Percentiles rank a stretch among this genome's conserved stretches.
Conservation (phyloP, 2,797 vertebrate genomes). For the Morelia viridis region DNA sequence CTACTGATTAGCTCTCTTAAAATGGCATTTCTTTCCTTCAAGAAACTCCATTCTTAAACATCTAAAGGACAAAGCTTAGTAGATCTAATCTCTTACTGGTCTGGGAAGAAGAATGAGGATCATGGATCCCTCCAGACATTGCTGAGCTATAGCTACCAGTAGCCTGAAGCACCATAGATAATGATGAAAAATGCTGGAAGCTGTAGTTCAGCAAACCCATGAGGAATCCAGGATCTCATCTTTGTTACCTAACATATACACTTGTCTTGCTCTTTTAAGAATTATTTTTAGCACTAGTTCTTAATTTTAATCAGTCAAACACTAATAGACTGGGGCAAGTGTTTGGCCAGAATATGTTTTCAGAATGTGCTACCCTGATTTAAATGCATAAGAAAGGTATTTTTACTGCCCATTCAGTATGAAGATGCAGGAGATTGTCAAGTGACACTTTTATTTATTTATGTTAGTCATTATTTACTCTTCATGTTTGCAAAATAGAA, state of each 20-base stretch:
- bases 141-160: not conserved
- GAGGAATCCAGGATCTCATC: not conserved
- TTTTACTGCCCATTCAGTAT: not conserved
- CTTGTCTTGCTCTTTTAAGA: not conserved
- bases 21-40: not conserved
- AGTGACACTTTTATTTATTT: not conserved
- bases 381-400: not conserved
- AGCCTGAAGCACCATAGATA: not conserved
- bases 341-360: not conserved
- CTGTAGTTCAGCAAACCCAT: not conserved
- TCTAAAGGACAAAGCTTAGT: not conserved
- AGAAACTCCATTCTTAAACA: not conserved
- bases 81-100: not conserved
- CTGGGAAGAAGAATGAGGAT: not conserved
- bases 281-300: not conserved
- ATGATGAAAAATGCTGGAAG: not conserved
- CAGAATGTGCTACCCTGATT: not conserved
- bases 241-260: not conserved
- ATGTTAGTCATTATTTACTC: not conserved
- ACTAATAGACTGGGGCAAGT: not conserved
- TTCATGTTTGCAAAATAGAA: not conserved
- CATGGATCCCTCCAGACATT: not conserved
- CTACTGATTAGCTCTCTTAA: constrained; percentile 2
- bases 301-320: constrained; percentile 11
- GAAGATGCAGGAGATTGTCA: not conserved